A percentile compares a stretch with the other conserved stretches of the same genome.
These are phyloP conservation scores for Eolophus roseicapilla DNA, from an alignment of 2,113 vertebrate species.

Conservation along the genomic window DNA sequence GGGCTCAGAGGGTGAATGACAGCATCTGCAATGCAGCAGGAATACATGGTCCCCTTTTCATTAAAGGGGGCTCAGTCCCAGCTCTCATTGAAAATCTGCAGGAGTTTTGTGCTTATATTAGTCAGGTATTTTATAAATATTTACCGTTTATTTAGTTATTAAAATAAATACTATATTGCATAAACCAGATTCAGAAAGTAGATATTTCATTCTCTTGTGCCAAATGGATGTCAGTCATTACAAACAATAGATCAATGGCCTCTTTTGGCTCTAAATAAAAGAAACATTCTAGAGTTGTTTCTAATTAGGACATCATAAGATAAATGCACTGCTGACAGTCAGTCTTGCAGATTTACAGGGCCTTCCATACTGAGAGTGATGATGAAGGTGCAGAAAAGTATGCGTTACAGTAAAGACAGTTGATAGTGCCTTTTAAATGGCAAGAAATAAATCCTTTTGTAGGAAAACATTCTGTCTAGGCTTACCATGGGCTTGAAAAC, in stretches of 20 bases:
- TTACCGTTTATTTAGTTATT: background rate
- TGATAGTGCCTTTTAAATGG: background rate
- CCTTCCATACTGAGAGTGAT: background rate
- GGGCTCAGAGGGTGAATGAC: background rate
- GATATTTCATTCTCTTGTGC: background rate
- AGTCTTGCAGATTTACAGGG: conserved; percentile 5
- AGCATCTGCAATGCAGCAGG: background rate
- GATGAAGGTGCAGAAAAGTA: background rate
- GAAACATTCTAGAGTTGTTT: conserved; percentile 8
- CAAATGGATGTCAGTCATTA: conserved; percentile 9
- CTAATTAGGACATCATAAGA: conserved; percentile 5
- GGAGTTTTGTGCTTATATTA: background rate
- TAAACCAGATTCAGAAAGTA: background rate
- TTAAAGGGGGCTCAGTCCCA: background rate
- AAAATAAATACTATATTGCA: background rate
- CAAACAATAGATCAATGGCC: background rate
- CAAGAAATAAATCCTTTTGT: background rate
- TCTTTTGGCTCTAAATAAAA: conserved; percentile 53
- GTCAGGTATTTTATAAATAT: background rate
- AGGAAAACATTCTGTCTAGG: background rate
- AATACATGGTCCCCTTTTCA: background rate
- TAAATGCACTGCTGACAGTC: background rate
- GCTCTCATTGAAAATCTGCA: background rate
- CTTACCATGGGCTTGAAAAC: background rate
- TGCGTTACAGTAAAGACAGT: background rate